A percentile compares a stretch with the other conserved stretches of the same genome.
These are phyloP conservation scores for Corythaeola cristata DNA, from an alignment of 2,113 vertebrate species.

Conservation along the genomic window DNA sequence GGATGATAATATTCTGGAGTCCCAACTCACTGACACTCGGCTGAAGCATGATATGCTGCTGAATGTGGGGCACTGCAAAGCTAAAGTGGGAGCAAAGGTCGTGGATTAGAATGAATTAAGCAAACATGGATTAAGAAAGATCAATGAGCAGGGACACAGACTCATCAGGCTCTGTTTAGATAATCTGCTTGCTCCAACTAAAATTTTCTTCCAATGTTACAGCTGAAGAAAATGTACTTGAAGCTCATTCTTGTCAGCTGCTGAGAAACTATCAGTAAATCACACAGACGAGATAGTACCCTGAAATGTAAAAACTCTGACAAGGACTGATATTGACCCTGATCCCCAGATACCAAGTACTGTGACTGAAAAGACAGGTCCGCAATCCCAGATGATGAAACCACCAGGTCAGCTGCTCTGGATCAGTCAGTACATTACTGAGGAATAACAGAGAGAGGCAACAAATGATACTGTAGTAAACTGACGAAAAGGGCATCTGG, in stretches of 20 bases:
- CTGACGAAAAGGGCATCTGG: not conserved
- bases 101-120: constrained; percentile 67
- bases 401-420: constrained; percentile 23
- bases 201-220: constrained; percentile 17
- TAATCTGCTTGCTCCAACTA: constrained; percentile 43
- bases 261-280: constrained; percentile 45
- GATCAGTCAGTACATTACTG: not conserved
- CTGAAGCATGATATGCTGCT: not conserved
- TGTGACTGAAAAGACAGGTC: constrained; percentile 1
- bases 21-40: not conserved
- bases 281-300: not conserved
- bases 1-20: not conserved
- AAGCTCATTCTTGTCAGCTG: constrained; percentile 1
- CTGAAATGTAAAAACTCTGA: constrained; percentile 7
- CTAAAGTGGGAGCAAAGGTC: constrained; percentile 47
- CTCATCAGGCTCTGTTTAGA: constrained; percentile 56
- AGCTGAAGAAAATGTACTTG: constrained; percentile 46
- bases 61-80: constrained; percentile 44
- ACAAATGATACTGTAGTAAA: not conserved
- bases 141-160: constrained; percentile 55
- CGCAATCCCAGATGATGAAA: constrained; percentile 36
- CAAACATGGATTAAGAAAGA: constrained; percentile 63
- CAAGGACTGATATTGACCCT: not conserved
- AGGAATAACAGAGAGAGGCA: not conserved
- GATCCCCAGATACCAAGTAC: constrained; percentile 10